Evolutionary conservation across 1,140 invertebrate species (phyloP), one percentile per base, ranked within the genome.

Genomic region (Probaryconus sp.): DNA sequence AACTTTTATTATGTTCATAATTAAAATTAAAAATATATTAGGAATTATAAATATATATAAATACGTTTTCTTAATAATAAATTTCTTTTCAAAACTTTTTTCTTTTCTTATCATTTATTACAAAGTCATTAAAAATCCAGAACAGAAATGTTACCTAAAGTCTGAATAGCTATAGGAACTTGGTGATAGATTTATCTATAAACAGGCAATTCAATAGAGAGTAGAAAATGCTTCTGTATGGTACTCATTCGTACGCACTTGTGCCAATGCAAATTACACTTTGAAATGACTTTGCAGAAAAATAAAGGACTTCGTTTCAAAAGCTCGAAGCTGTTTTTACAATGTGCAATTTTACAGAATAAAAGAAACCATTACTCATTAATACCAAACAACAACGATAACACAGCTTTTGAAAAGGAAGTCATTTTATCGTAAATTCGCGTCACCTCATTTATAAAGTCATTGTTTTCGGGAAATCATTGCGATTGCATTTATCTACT

Each of bases 141-240:
- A 61, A 38, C 38, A 48, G 80, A 79, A 81, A 77, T 83, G 70
- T 73, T 73, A 73, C 69, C 71, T 80, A 71, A 84, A 84, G 82
- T 84, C 82, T 84, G 82, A 84, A 77, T 83, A 83, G 81, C 47
- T 64, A 63, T 82, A 82, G 82, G 77, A 51, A 20, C 28, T 38
- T 30, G 38, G 47, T n/a, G 21, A 64, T 79, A 77, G 64, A 63
- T n/a, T n/a, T n/a, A n/a, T n/a, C 45, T 79, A 70, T 78, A 79
- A 48, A 42, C 48, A 50, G 30, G 48, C 40, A 45, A 48, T 75
- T 79, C 71, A 53, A 79, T 80, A 81, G 67, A 77, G 55, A 33
- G 72, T 83, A 83, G 81, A 64, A 68, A 51, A 72, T 82, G 81
- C 80, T 83, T 83, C 79, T 64, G 67, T 81, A 76, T 60, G 56